Evolutionary conservation across 2,113 vertebrate species (phyloP).

Genomic region (Prionailurus bengalensis): DNA sequence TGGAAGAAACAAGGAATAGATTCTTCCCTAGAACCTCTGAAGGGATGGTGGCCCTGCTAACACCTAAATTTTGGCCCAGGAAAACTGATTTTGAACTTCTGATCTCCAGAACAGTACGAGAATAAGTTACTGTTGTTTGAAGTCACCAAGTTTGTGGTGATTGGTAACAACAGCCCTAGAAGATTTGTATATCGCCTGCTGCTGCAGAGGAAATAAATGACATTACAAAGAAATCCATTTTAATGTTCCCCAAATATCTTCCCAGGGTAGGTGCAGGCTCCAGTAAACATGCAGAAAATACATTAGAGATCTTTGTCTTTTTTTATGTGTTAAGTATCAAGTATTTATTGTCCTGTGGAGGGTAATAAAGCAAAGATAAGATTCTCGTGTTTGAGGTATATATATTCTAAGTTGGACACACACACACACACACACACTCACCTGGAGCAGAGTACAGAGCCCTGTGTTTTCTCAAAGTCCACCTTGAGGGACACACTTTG

Average conservation of each 20-base stretch:
- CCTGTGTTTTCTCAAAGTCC: slow-evolving; percentile 10
- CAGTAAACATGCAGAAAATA: background rate
- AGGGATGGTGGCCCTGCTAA: background rate
- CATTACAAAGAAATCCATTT: background rate
- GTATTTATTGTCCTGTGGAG: background rate
- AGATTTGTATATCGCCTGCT: background rate
- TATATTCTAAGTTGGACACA: background rate
- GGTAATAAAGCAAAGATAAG: slow-evolving; percentile 6
- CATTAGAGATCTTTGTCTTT: background rate
- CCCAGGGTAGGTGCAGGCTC: background rate
- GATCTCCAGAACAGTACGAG: background rate
- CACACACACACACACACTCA: background rate
- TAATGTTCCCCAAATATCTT: background rate
- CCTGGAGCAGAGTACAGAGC: background rate
- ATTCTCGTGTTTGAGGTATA: background rate
- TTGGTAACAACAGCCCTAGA: background rate
- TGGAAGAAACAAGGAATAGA: background rate
- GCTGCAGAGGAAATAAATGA: background rate
- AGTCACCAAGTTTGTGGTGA: background rate
- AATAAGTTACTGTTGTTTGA: background rate
- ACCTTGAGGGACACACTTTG: background rate
- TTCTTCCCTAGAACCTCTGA: background rate
- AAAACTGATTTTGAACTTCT: background rate
- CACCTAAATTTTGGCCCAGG: background rate
- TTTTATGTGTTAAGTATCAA: background rate